Base-by-base conservation (phyloP, 2,888 invertebrate species). In the Mythimna ferrago region DNA sequence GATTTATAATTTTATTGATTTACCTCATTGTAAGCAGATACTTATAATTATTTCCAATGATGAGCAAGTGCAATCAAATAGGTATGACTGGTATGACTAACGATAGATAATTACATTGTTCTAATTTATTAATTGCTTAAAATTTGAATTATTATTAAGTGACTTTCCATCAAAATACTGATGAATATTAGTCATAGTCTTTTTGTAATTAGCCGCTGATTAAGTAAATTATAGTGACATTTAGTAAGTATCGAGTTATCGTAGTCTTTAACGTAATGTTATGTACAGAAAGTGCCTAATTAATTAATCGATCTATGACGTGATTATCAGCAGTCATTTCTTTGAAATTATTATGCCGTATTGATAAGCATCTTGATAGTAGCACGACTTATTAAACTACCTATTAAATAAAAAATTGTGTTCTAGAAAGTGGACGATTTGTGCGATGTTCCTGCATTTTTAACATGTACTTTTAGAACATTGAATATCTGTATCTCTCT, bases 41-140 rank as follows among this genome's bases (percentile, higher is more conserved):
- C 3, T 57, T 57, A 64, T 73, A 44, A 77, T 57, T 63, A 56
- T 57, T 60, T 7, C 14, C 62, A 68, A 71, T 68, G 38, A 66
- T 16, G 11, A 53, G 26, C 26, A 35, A 54, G 4, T 54, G 21
- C 32, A 32, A 10, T 7, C 5, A n/a, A 32, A 14, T 38, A 9
- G 38, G 38, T 38, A 38, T 38, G 38, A 38, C 38, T 38, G 56
- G 16, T 51, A 60, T 54, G 58, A 48, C 63, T 41, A 53, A 60
- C 7, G 26, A 71, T 61, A 14, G 44, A 11, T 44, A 44, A 44
- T 44, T 44, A 11, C 11, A 44, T 44, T 10, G 2, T 44, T 61
- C 32, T 21, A 66, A 73, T 75, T 61, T 64, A 75, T 73, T 73
- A 69, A 69, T 80, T 66, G 35, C 54, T 57, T 53, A n/a, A 21